These are phyloP conservation scores for Macaria notata DNA, from an alignment of 2,888 invertebrate genomes.

Conservation along the genomic window DNA sequence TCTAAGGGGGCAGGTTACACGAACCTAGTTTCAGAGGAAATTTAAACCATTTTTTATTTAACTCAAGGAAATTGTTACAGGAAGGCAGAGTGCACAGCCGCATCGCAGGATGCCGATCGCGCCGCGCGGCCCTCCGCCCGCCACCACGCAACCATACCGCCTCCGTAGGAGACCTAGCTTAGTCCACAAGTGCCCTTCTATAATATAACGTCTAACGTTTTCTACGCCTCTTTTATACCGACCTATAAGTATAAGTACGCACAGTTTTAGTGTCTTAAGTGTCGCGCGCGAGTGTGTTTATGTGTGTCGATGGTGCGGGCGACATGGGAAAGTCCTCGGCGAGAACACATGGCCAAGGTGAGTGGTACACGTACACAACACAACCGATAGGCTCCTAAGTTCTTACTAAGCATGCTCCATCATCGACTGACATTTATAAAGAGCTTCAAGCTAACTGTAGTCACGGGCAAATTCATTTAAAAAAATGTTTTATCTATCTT, in stretches of 20 bases:
- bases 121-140: slow-evolving; percentile 80
- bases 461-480: too few relatives aligned
- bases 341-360: slow-evolving; percentile 82
- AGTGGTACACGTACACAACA: slow-evolving; percentile 51
- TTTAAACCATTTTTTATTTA: too few relatives aligned
- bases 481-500: too few relatives aligned
- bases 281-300: slow-evolving; percentile 68
- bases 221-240: slow-evolving; percentile 78
- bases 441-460: too few relatives aligned
- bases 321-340: slow-evolving; percentile 83
- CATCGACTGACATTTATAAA: too few relatives aligned
- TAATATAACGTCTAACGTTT: slow-evolving; percentile 79
- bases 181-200: slow-evolving; percentile 78
- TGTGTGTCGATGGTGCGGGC: slow-evolving; percentile 80
- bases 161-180: slow-evolving; percentile 74
- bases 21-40: too few relatives aligned
- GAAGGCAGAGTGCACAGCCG: slow-evolving; percentile 61
- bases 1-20: too few relatives aligned
- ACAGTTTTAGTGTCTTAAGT: slow-evolving; percentile 70
- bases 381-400: slow-evolving; percentile 7
- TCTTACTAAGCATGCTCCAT: too few relatives aligned
- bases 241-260: slow-evolving; percentile 74
- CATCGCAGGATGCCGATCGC: slow-evolving; percentile 79
- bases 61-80: slow-evolving; percentile 57
- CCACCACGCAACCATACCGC: slow-evolving; percentile 69